These are phyloP conservation scores for Campoletis raptor DNA, from an alignment of 2,888 invertebrate genomes.

Conservation along the genomic window DNA sequence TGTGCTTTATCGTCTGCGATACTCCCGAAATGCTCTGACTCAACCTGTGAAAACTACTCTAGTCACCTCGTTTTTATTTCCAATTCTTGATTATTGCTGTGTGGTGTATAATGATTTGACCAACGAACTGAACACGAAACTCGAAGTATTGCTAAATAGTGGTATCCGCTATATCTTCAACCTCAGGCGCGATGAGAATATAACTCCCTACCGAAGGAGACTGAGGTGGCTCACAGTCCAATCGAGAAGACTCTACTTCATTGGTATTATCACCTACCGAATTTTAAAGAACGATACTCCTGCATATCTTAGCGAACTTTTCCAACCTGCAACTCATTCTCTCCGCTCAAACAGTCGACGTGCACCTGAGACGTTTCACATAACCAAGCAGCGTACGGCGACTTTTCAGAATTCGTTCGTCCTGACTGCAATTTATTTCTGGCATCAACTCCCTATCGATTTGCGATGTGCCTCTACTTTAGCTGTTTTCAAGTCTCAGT, in stretches of 20 bases:
- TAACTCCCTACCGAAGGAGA: constrained; percentile 22
- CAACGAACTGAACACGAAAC: constrained; percentile 7
- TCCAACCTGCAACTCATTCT: neutral
- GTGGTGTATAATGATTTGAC: constrained; percentile 44
- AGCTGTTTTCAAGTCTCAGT: neutral
- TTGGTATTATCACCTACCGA: neutral
- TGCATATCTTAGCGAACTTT: neutral
- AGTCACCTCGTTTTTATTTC: constrained; percentile 27
- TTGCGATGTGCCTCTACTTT: neutral
- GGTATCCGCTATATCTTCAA: constrained; percentile 34
- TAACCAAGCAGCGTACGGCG: neutral
- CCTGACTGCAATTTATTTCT: neutral
- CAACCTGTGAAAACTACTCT: neutral
- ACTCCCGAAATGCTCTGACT: constrained; percentile 6
- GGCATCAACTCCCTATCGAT: neutral
- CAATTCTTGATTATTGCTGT: constrained; percentile 39
- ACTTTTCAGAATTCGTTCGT: neutral
- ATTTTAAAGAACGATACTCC: neutral
- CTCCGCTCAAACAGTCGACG: neutral
- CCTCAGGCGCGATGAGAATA: constrained; percentile 9
- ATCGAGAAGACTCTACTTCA: neutral
- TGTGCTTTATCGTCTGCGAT: constrained; percentile 17
- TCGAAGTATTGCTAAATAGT: constrained; percentile 12
- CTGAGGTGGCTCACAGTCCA: neutral
- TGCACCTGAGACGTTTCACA: neutral